phyloP scores from a whole-genome alignment of 2,888 invertebrate genomes.

The Drosophila mimica region DNA sequence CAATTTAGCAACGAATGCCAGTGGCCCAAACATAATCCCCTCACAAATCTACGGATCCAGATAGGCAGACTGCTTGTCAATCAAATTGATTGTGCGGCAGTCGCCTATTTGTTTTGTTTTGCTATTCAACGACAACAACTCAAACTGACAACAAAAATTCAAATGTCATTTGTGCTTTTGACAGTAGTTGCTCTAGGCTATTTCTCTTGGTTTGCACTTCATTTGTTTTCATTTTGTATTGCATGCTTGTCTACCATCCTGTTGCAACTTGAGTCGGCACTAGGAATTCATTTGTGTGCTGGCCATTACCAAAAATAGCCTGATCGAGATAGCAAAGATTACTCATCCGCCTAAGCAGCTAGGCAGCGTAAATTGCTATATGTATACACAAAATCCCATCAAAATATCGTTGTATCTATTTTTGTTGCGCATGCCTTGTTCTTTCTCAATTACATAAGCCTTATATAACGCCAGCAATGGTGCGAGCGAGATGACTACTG shows the following conservation, averaged over 20 bases:
- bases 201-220: background rate
- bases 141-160: conserved; percentile 18
- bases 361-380: conserved; percentile 2
- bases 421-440: conserved; percentile 66
- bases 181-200: background rate
- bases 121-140: conserved; percentile 4
- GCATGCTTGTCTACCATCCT: conserved; percentile 42
- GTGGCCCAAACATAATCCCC: conserved; percentile 54
- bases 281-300: conserved; percentile 34
- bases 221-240: background rate
- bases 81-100: conserved; percentile 70
- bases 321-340: conserved; percentile 50
- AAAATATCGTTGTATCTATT: conserved; percentile 57
- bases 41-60: conserved; percentile 60
- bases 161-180: conserved; percentile 18
- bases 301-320: conserved; percentile 59
- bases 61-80: conserved; percentile 73
- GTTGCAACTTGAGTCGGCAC: conserved; percentile 58
- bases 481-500: conserved; percentile 57
- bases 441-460: conserved; percentile 74
- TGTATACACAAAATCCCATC: conserved; percentile 19
- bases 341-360: conserved; percentile 47
- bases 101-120: conserved; percentile 37
- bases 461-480: conserved; percentile 72
- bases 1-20: conserved; percentile 20